A percentile compares a stretch with the other conserved stretches of the same genome.
These are phyloP conservation scores for Mustela nigripes DNA, from an alignment of 2,113 vertebrate species.

Conservation along the genomic window DNA sequence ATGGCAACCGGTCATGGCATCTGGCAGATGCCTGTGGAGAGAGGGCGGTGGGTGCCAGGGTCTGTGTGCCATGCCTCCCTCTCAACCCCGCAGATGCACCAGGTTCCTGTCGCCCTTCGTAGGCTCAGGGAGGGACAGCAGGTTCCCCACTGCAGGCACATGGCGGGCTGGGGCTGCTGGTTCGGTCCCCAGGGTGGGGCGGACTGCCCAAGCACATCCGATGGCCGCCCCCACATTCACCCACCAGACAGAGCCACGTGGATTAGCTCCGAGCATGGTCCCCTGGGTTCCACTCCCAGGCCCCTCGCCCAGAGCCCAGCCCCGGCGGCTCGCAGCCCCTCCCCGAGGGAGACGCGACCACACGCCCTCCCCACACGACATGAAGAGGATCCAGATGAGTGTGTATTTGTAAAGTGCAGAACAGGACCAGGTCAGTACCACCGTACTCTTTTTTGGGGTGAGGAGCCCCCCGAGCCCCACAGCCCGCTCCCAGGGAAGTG, in stretches of 20 bases:
- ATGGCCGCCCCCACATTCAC: background rate
- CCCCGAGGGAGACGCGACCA: accelerated
- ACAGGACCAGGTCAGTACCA: accelerated
- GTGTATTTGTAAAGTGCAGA: background rate
- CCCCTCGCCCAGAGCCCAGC: background rate
- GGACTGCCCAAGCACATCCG: accelerated
- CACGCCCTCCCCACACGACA: background rate
- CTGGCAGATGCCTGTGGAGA: background rate
- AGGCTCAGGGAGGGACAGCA: background rate
- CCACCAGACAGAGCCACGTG: accelerated
- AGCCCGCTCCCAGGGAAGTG: background rate
- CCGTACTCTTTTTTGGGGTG: background rate
- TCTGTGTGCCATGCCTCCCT: background rate
- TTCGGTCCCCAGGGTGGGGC: background rate
- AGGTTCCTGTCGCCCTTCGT: background rate
- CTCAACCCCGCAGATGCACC: background rate
- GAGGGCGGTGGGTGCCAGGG: background rate
- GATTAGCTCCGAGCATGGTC: background rate
- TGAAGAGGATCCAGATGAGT: background rate
- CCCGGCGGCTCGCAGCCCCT: background rate
- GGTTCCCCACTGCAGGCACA: background rate
- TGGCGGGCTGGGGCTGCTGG: background rate
- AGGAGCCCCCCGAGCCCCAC: background rate
- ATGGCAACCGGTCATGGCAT: background rate
- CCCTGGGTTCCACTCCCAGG: background rate